Conservation (phyloP, 2,888 invertebrate species). For the Drosophila eohydei region DNA sequence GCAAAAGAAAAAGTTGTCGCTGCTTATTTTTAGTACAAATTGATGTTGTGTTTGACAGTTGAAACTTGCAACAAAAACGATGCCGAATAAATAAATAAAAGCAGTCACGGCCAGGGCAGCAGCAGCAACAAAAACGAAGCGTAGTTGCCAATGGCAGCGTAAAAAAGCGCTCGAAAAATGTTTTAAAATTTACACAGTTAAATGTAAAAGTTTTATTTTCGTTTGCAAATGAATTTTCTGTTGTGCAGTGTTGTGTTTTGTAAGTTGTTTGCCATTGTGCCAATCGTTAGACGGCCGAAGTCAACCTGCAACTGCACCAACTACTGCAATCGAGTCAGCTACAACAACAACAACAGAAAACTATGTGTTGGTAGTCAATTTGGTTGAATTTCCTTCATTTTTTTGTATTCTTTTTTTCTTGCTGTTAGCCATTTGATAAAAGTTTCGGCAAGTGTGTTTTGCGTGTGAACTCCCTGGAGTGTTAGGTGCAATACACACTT, state of each 20-base stretch:
- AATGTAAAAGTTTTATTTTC: conserved; percentile 81
- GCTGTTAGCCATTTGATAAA: conserved; percentile 50
- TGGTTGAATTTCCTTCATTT: conserved; percentile 46
- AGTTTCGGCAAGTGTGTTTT: conserved; percentile 46
- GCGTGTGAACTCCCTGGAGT: conserved; percentile 53
- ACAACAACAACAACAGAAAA: conserved; percentile 15
- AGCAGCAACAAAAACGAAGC: conserved; percentile 7
- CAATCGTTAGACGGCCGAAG: conserved; percentile 46
- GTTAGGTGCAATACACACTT: conserved; percentile 29
- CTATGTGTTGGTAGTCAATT: conserved; percentile 57
- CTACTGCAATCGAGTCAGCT: conserved; percentile 38
- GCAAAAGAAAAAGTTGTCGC: conserved; percentile 68
- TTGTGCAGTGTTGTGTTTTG: conserved; percentile 55
- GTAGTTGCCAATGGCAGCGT: conserved; percentile 41
- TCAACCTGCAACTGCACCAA: conserved; percentile 48
- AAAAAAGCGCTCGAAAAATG: conserved; percentile 66
- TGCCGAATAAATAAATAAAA: conserved; percentile 70
- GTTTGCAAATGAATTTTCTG: conserved; percentile 75
- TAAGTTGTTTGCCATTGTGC: conserved; percentile 67
- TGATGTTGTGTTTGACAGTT: conserved; percentile 81
- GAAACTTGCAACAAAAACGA: conserved; percentile 66
- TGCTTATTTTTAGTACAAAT: conserved; percentile 80
- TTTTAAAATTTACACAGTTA: conserved; percentile 80
- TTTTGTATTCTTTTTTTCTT: conserved; percentile 14
- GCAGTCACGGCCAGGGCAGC: conserved; percentile 44